A percentile compares a stretch with the other conserved stretches of the same genome.
Conservation (phyloP, 2,113 vertebrate species). For the Protobothrops mucrosquamatus region DNA sequence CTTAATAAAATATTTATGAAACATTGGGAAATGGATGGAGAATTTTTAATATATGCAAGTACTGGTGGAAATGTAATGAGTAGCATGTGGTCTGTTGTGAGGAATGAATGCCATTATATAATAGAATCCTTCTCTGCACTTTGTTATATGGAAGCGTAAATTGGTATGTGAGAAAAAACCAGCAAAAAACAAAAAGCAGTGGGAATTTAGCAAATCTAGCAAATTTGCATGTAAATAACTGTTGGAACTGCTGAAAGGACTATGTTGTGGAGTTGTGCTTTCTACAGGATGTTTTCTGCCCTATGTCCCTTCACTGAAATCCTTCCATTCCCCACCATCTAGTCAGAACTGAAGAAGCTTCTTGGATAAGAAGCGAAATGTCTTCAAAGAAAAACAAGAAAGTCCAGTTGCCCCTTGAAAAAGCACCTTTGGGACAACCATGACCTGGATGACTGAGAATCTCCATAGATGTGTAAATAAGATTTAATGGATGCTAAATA, state of each 20-base stretch:
- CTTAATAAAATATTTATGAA: neutral
- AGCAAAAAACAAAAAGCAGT: neutral
- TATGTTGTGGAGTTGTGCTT: too few relatives aligned
- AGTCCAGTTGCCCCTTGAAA: too few relatives aligned
- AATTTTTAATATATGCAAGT: neutral
- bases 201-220: neutral
- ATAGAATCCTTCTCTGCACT: neutral
- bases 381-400: too few relatives aligned
- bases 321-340: too few relatives aligned
- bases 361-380: too few relatives aligned
- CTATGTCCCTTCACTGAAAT: too few relatives aligned
- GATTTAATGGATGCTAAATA: neutral
- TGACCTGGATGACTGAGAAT: too few relatives aligned
- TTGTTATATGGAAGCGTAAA: neutral
- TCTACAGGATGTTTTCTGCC: too few relatives aligned
- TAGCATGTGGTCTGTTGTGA: neutral
- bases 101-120: neutral
- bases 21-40: neutral
- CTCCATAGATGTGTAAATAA: neutral
- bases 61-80: neutral
- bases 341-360: too few relatives aligned
- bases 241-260: too few relatives aligned
- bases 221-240: neutral
- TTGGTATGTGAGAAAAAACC: neutral
- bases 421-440: too few relatives aligned